Percentiles rank a stretch among this genome's conserved stretches.
These are phyloP conservation scores for Lasioglossum vierecki DNA, from an alignment of 2,888 invertebrate genomes.

Conservation along the genomic window DNA sequence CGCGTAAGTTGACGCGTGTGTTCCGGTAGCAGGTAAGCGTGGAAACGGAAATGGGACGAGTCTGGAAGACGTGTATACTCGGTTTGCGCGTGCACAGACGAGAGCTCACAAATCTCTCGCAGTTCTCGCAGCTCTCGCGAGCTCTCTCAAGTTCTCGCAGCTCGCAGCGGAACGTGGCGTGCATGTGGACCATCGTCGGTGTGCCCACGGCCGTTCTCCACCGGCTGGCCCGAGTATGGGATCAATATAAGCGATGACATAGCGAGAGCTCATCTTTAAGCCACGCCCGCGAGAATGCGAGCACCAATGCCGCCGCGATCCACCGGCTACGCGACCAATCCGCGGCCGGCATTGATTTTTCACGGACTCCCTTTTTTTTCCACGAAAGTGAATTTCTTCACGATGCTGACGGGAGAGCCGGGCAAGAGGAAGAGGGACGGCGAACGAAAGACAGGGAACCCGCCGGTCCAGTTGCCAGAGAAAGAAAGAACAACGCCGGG, in stretches of 20 bases:
- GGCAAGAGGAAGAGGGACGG: conserved; percentile 32
- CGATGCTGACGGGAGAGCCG: conserved; percentile 62
- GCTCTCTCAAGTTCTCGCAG: neutral
- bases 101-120: conserved; percentile 2
- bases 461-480: conserved; percentile 28
- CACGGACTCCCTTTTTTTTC: conserved; percentile 70
- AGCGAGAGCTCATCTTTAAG: conserved; percentile 84
- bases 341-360: conserved; percentile 80
- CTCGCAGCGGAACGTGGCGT: conserved; percentile 28
- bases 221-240: conserved; percentile 67
- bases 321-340: conserved; percentile 75
- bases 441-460: conserved; percentile 8
- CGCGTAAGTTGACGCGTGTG: conserved; percentile 22
- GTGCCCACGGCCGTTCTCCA: conserved; percentile 48
- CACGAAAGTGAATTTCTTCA: conserved; percentile 82
- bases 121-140: neutral
- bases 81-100: conserved; percentile 41
- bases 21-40: conserved; percentile 40
- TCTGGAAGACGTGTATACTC: conserved; percentile 43
- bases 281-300: conserved; percentile 75
- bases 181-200: conserved; percentile 50
- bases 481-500: conserved; percentile 22
- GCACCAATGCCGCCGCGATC: conserved; percentile 75
- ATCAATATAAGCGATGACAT: conserved; percentile 84
- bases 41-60: conserved; percentile 52